Conservation (phyloP, 1,140 invertebrate species). For the Zaprionus inermis region DNA sequence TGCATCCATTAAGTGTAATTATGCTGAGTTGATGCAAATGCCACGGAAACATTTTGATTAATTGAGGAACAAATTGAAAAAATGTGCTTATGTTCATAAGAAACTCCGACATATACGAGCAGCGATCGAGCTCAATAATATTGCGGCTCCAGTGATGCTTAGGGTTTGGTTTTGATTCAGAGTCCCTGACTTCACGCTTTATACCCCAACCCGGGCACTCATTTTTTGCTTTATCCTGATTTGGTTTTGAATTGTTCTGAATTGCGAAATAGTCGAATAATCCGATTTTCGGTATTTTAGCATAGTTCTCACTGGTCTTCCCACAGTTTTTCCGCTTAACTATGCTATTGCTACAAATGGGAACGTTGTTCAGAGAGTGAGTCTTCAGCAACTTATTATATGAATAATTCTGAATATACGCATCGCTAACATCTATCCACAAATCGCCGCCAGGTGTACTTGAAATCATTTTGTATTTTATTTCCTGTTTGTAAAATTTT, state of each 20-base stretch:
- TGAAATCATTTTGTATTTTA: not conserved
- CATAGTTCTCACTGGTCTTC: too few species aligned
- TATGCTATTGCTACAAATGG: not conserved
- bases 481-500: not conserved
- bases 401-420: not conserved
- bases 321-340: not conserved
- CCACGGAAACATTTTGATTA: not conserved
- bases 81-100: not conserved
- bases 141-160: slow-evolving; percentile 33
- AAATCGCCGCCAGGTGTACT: slow-evolving; percentile 8
- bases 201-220: not conserved
- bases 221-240: not conserved
- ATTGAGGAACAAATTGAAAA: not conserved
- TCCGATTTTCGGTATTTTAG: slow-evolving; percentile 2
- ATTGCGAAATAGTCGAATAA: slow-evolving; percentile 1
- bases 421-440: slow-evolving; percentile 2
- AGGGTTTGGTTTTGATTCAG: not conserved
- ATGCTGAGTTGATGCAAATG: not conserved
- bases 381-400: not conserved
- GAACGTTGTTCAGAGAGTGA: not conserved
- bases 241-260: not conserved
- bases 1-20: not conserved
- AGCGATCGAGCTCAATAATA: slow-evolving; percentile 14
- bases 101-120: not conserved
- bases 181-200: not conserved